Base-by-base conservation (phyloP, 2,797 vertebrate species). In the Gadopsis marmoratus region DNA sequence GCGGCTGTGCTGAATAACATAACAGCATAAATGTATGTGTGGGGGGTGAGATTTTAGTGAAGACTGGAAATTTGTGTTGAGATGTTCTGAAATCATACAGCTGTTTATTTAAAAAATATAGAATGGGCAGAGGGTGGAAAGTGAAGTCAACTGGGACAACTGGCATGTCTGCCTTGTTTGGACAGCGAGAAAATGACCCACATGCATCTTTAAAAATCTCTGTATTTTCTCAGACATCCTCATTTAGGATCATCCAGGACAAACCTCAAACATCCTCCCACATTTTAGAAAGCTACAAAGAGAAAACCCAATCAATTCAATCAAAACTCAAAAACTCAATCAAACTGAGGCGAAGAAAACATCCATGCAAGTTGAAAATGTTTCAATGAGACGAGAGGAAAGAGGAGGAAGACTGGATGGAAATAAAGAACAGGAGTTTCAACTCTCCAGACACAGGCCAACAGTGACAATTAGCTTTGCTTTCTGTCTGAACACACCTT, bases 181-280 rank as follows among this genome's bases (percentile, higher is more conserved):
- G 81, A 88, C 71, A 78, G 75, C 12, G 23, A 68, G 61, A 61
- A 58, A 62, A 84, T 62, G 70, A 76, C 39, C 58, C 74, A 79
- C 78, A 88, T 81, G 80, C 73, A 31, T 80, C 53, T 66, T 67
- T 63, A 87, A 58, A 77, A 83, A 76, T 56, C 58, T 61, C 65
- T 37, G 71, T 53, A 33, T 75, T 82, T 86, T 85, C 75, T 72
- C 84, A 81, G 71, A 75, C 76, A 59, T 86, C 51, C 83, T 88
- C 78, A 48, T 90, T 82, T 59, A 68, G 66, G 51, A 68, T 69
- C 64, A 59, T 17, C 62, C 53, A 31, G 69, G 79, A 89, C 88
- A 91, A 90, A 90, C 89, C 89, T 89, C 87, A 90, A 84, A 84
- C 51, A 82, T 63, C 62, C 76, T 75, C 64, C 53, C 31, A 65